These are phyloP conservation scores for Clavelina lepadiformis DNA, from an alignment of 23 tunicate species.

Conservation along the genomic window DNA sequence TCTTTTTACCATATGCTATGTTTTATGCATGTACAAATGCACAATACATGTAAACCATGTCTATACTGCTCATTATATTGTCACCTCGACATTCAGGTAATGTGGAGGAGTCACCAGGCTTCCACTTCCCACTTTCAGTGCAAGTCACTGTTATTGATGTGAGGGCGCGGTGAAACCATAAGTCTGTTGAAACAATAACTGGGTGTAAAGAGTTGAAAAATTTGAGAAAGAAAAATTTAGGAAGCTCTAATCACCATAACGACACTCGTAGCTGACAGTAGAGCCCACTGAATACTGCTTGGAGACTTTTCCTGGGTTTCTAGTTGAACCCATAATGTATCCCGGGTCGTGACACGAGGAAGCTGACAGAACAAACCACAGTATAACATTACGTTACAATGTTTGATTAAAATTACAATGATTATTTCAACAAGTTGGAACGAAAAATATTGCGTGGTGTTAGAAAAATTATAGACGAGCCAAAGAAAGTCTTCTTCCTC, in stretches of 20 bases:
- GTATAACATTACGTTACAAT: too few relatives aligned
- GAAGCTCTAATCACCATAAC: not conserved
- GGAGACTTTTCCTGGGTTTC: not conserved
- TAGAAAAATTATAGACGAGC: too few relatives aligned
- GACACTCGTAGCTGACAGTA: slow-evolving; percentile 7
- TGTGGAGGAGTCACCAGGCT: slow-evolving; percentile 8
- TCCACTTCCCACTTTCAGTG: slow-evolving; percentile 23
- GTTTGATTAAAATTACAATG: too few relatives aligned
- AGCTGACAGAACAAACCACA: slow-evolving; percentile 13
- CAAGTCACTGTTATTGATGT: not conserved
- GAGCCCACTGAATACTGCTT: not conserved
- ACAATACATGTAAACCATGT: too few relatives aligned
- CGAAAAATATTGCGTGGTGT: too few relatives aligned
- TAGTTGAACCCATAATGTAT: slow-evolving; percentile 7
- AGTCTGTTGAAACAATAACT: not conserved
- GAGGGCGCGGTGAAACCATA: slow-evolving; percentile 14
- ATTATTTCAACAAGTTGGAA: too few relatives aligned
- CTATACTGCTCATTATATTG: too few relatives aligned
- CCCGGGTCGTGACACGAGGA: slow-evolving; percentile 42
- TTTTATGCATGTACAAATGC: too few relatives aligned
- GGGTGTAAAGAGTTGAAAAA: not conserved
- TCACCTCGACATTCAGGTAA: slow-evolving; percentile 3
- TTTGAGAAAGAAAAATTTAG: not conserved
- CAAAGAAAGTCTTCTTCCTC: not conserved
- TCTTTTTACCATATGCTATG: too few relatives aligned